Conservation (phyloP, 64 coral and sea anemone species). For the Acropora yongei region DNA sequence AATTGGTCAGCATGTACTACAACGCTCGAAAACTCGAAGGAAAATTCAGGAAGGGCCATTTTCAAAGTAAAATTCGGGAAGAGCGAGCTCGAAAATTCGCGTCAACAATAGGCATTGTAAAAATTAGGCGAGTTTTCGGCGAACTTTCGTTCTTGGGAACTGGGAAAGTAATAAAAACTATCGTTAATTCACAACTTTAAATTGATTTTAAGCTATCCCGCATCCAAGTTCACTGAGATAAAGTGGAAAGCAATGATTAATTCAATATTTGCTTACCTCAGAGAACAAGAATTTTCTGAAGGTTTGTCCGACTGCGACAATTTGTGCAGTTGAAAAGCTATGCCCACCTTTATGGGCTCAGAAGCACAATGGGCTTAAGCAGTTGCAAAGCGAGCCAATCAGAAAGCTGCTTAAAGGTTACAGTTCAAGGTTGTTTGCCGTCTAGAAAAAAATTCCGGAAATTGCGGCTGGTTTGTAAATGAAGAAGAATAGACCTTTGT, state of each 20-base stretch:
- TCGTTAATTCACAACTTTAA: neutral
- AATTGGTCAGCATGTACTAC: too few species aligned
- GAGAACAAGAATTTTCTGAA: conserved; percentile 8
- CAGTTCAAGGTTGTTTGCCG: neutral
- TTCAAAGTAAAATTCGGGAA: too few species aligned
- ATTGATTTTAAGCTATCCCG: conserved; percentile 11
- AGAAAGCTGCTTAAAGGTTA: conserved; percentile 6
- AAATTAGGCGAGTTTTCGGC: neutral
- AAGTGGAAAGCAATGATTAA: neutral
- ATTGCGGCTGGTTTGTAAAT: neutral
- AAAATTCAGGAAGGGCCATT: too few species aligned
- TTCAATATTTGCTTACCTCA: neutral
- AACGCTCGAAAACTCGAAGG: too few species aligned
- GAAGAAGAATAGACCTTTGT: conserved; percentile 9
- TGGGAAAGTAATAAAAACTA: conserved; percentile 10
- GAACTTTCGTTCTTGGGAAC: neutral
- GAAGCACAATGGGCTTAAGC: neutral
- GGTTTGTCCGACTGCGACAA: conserved; percentile 15
- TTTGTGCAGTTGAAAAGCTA: conserved; percentile 4
- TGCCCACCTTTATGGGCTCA: neutral
- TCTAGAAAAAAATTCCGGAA: conserved; percentile 7
- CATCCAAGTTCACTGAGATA: neutral
- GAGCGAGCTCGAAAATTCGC: neutral
- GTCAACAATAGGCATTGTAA: neutral
- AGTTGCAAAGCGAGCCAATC: neutral